Evolutionary conservation across 2,113 vertebrate genomes (phyloP).

Genomic region (Tichodroma muraria): DNA sequence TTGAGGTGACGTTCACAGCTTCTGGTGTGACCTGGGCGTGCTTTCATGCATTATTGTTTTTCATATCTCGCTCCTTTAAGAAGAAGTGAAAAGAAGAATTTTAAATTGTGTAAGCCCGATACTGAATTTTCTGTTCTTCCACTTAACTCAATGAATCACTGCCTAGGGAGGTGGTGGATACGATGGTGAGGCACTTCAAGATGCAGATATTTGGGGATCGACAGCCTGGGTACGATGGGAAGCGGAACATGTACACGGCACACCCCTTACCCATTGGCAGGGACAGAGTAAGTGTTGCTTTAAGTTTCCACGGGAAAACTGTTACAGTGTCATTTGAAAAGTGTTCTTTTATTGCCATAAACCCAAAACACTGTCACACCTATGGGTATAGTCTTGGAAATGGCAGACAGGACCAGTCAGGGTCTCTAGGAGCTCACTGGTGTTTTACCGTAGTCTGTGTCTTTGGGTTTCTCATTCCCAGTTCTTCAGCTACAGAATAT

Average conservation of each 20-base stretch:
- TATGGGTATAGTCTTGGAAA: not conserved
- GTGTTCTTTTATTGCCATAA: not conserved
- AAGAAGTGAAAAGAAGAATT: not conserved
- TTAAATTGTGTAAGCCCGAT: not conserved
- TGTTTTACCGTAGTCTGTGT: not conserved
- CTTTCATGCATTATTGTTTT: not conserved
- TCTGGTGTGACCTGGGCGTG: not conserved
- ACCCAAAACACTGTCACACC: not conserved
- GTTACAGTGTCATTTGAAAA: not conserved
- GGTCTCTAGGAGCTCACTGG: not conserved
- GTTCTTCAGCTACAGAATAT: not conserved
- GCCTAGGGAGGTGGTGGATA: constrained; percentile 94
- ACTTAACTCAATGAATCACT: not conserved
- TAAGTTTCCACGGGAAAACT: not conserved
- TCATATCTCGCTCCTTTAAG: not conserved
- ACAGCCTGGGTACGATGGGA: constrained; percentile 96
- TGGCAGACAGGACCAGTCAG: not conserved
- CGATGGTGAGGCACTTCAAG: constrained; percentile 98
- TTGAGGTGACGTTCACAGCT: not conserved
- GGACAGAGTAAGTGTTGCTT: constrained; percentile 79
- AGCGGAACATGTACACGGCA: constrained; percentile 98
- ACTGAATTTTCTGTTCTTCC: not conserved
- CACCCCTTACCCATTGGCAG: constrained; percentile 93
- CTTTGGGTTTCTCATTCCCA: not conserved
- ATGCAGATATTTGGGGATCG: constrained; percentile 99